phyloP scores from a whole-genome alignment of 2,888 invertebrate species.

The Rhingia campestris region DNA sequence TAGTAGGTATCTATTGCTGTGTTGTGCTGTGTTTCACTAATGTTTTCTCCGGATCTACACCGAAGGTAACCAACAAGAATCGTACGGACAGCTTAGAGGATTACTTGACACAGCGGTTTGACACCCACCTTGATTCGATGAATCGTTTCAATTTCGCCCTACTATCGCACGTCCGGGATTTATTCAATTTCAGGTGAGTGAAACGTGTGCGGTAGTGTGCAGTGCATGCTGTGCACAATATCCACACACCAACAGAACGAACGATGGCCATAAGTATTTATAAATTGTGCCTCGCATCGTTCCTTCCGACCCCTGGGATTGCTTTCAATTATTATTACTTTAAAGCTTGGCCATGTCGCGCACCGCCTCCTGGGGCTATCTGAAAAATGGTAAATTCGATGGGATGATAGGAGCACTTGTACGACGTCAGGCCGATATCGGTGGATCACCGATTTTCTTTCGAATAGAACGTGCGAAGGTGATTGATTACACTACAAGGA shows the following conservation, averaged over 20 bases:
- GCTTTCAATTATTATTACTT: constrained; percentile 73
- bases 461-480: constrained; percentile 85
- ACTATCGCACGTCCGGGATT: constrained; percentile 85
- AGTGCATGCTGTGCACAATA: constrained; percentile 5
- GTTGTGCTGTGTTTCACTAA: constrained; percentile 44
- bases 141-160: constrained; percentile 86
- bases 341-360: constrained; percentile 78
- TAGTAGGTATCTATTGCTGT: neutral
- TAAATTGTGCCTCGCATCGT: constrained; percentile 49
- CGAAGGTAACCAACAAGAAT: constrained; percentile 82
- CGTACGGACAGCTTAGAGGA: constrained; percentile 83
- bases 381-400: constrained; percentile 85
- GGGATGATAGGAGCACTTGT: constrained; percentile 86
- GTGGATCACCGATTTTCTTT: constrained; percentile 87
- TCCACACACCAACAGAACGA: neutral
- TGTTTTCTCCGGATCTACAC: constrained; percentile 27
- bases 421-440: constrained; percentile 85
- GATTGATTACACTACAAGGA: constrained; percentile 85
- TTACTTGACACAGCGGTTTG: constrained; percentile 84
- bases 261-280: constrained; percentile 50
- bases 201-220: constrained; percentile 31
- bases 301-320: neutral
- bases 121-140: constrained; percentile 85
- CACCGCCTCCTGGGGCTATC: constrained; percentile 86
- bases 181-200: constrained; percentile 87